Evolutionary conservation across 1,140 invertebrate species (phyloP).

Genomic region (Sarcophaga peregrina): DNA sequence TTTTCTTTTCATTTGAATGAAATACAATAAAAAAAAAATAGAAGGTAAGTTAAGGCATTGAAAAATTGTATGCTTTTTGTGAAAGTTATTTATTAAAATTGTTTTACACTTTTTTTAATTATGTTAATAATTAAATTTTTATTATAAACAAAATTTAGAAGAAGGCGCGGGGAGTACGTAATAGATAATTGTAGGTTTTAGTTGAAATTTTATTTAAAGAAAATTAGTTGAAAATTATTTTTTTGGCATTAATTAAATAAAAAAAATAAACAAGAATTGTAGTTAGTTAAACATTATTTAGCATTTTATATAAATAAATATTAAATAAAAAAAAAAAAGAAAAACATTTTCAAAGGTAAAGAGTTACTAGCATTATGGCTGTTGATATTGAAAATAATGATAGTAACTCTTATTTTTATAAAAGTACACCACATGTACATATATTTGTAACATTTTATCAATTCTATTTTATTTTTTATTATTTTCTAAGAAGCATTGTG

Average conservation of each 20-base stretch:
- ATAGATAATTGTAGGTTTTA: conserved; percentile 17
- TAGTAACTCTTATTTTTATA: neutral
- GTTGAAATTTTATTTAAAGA: neutral
- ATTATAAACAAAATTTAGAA: neutral
- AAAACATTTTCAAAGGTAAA: neutral
- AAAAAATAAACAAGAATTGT: neutral
- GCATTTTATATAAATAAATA: neutral
- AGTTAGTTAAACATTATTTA: conserved; percentile 1
- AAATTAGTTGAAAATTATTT: neutral
- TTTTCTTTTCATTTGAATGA: neutral
- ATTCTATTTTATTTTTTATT: no score
- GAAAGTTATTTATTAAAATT: no score
- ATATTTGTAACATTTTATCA: neutral
- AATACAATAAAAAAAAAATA: no score
- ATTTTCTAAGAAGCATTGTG: neutral
- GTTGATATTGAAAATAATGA: neutral
- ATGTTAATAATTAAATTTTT: neutral
- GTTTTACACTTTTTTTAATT: no score
- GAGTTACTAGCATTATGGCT: neutral
- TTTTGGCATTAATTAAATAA: no score
- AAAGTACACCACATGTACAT: neutral
- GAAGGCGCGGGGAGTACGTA: conserved; percentile 38
- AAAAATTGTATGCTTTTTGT: no score
- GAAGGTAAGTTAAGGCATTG: neutral
- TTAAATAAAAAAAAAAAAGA: neutral